Evolutionary conservation across 2,797 vertebrate species (phyloP).

Genomic region (Epinephelus awoara): DNA sequence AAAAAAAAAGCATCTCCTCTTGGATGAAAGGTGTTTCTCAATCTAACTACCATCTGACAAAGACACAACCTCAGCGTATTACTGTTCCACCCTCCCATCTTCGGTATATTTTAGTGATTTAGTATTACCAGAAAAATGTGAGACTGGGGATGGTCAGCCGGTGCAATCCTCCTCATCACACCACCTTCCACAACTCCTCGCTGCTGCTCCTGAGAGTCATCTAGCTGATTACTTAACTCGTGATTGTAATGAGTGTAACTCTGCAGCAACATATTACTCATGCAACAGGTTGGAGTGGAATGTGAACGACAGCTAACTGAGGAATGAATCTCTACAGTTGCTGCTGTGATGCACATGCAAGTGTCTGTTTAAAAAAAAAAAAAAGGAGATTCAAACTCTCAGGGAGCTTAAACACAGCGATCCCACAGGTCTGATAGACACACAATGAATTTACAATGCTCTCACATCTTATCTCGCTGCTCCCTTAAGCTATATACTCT

Average conservation of each 20-base stretch:
- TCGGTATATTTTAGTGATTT: constrained; percentile 9
- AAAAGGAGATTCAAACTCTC: constrained; percentile 48
- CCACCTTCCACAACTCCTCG: constrained; percentile 54
- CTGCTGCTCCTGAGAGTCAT: constrained; percentile 32
- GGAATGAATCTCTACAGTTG: constrained; percentile 37
- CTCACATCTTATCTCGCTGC: constrained; percentile 64
- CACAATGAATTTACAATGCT: constrained; percentile 72
- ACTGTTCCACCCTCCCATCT: constrained; percentile 8
- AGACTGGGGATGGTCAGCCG: constrained; percentile 23
- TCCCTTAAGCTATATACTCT: constrained; percentile 64
- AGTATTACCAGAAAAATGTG: constrained; percentile 21
- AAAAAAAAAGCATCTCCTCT: neutral
- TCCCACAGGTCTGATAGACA: constrained; percentile 60
- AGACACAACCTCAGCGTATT: neutral
- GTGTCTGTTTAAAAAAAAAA: constrained; percentile 18
- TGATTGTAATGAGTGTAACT: constrained; percentile 44
- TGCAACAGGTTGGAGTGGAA: constrained; percentile 70
- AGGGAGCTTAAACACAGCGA: constrained; percentile 49
- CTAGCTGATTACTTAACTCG: constrained; percentile 42
- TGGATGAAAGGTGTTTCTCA: constrained; percentile 16
- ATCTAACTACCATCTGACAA: neutral
- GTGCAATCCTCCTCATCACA: constrained; percentile 47
- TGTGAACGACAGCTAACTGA: constrained; percentile 45
- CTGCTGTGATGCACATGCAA: constrained; percentile 38
- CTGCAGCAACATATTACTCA: constrained; percentile 52